These are phyloP conservation scores for Watersipora subatra DNA, from an alignment of 1,140 invertebrate species.

Conservation along the genomic window DNA sequence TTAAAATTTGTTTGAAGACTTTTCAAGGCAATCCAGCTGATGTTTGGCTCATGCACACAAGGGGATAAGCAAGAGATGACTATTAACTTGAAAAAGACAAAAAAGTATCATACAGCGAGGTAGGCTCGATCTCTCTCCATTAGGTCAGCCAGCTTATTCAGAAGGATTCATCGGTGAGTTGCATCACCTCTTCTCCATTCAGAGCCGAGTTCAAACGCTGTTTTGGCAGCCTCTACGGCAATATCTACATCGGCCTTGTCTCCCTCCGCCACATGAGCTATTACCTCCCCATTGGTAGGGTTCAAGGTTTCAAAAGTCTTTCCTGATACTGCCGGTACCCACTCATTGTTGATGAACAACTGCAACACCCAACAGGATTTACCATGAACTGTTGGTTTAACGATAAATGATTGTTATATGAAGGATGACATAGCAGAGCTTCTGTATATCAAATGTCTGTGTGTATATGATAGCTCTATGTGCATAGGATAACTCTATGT, in stretches of 20 bases:
- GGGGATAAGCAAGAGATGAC: too few relatives aligned
- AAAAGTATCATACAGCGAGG: conserved; percentile 53
- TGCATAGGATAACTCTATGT: too few relatives aligned
- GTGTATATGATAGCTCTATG: too few relatives aligned
- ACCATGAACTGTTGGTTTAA: too few relatives aligned
- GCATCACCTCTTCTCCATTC: conserved; percentile 84
- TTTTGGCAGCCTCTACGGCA: conserved; percentile 71
- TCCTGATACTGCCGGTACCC: conserved; percentile 64
- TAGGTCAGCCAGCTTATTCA: conserved; percentile 64
- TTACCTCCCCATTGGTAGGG: conserved; percentile 62
- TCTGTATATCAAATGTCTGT: too few relatives aligned
- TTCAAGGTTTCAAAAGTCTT: conserved; percentile 79
- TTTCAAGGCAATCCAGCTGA: too few relatives aligned
- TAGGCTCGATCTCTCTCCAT: conserved; percentile 57
- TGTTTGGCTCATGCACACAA: too few relatives aligned
- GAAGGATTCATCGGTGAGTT: conserved; percentile 60
- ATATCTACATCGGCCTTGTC: conserved; percentile 62
- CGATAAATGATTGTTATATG: too few relatives aligned
- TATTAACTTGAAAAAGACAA: too few relatives aligned
- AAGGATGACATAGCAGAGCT: too few relatives aligned
- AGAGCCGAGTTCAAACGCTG: conserved; percentile 48
- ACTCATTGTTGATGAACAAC: conserved; percentile 88
- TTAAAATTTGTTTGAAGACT: too few relatives aligned
- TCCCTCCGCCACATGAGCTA: conserved; percentile 65
- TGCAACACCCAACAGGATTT: conserved; percentile 34